Evolutionary conservation across 2,113 vertebrate genomes (phyloP), one percentile per base, ranked within the genome.

Genomic region (Pelobates fuscus): DNA sequence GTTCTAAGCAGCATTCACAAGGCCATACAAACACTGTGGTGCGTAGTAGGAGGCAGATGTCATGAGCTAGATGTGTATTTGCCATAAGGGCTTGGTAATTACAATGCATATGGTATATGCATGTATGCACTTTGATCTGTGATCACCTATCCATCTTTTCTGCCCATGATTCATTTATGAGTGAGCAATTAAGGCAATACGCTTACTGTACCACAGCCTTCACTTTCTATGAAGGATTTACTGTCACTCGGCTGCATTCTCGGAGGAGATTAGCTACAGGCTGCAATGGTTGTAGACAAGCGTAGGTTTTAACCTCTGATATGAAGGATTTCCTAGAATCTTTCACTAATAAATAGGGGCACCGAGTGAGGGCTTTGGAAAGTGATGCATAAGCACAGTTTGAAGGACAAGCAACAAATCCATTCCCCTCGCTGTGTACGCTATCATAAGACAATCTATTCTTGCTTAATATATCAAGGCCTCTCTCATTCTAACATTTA

Each of bases 151-250:
- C 29, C n/a, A n/a, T n/a, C n/a, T 18, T n/a, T 63, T 15, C 3
- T 30, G 21, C 63, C 12, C 26, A 77, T 77, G 73, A 77, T 49
- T 77, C 65, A 77, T 61, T 68, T 67, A 68, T 77, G 57, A 66
- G 73, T 23, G 26, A 59, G 54, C 58, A 66, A 67, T 59, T 24
- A 57, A 67, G 64, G 26, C 64, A 76, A 37, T 57, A 76, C 68
- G 64, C 21, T 67, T 20, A 27, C 15, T 29, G 21, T 44, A 18
- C 10, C 26, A 52, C 71, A 46, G 21, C 25, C 24, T 67, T 46
- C 52, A 59, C 61, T 52, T 58, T 57, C 29, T 20, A 27, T 67
- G 52, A 58, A 74, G 62, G 41, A 49, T 59, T 76, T 59, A 20
- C 26, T 68, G 73, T 37, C 73, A 68, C 29, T 49, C 14, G 3